Evolutionary conservation across 2,113 vertebrate species (phyloP).

Genomic region (Cichladusa arquata): DNA sequence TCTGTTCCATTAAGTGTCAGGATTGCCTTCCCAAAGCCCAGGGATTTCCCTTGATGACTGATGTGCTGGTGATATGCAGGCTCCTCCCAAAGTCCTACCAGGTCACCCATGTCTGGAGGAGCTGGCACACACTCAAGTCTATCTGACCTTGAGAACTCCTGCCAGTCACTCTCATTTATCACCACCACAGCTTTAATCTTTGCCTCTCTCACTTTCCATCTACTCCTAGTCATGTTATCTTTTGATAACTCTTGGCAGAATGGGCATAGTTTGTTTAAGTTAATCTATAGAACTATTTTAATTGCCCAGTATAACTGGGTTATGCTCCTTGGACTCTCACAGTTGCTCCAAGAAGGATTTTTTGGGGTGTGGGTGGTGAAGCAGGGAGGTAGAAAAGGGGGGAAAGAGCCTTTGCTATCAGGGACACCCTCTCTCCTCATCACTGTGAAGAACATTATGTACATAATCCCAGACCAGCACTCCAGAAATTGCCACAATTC

Average conservation of each 20-base stretch:
- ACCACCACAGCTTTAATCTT: background rate
- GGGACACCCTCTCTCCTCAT: background rate
- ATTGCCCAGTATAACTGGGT: background rate
- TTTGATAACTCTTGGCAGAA: background rate
- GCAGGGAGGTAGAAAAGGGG: background rate
- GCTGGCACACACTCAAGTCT: background rate
- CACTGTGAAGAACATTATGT: background rate
- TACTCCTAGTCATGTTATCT: background rate
- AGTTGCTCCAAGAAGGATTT: background rate
- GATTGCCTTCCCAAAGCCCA: background rate
- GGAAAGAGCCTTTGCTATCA: background rate
- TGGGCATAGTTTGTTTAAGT: background rate
- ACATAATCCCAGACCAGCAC: background rate
- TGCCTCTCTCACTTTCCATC: background rate
- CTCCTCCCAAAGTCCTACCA: background rate
- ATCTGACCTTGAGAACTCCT: background rate
- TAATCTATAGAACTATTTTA: background rate
- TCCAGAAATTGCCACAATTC: background rate
- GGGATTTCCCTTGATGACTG: background rate
- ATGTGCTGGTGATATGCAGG: background rate
- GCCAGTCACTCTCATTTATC: background rate
- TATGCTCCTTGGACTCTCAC: background rate
- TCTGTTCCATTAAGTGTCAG: background rate
- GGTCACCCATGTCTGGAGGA: background rate
- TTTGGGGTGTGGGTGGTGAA: accelerated